Conservation (phyloP, 2,888 invertebrate genomes). For the Hypsopygia costalis region DNA sequence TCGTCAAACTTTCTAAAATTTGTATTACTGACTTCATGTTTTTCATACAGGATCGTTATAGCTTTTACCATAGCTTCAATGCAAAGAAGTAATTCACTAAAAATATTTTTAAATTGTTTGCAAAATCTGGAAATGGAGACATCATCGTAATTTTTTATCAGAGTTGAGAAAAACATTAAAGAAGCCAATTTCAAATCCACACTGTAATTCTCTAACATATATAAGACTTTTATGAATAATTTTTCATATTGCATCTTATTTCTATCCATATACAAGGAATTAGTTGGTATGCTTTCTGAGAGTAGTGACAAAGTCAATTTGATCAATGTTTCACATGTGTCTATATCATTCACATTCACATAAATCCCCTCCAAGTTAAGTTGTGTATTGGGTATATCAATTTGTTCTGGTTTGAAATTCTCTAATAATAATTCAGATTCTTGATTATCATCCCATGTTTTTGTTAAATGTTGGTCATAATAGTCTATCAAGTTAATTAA, state of each 20-base stretch:
- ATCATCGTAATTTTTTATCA: conserved; percentile 50
- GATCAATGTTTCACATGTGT: conserved; percentile 54
- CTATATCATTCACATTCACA: conserved; percentile 50
- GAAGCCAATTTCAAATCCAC: conserved; percentile 53
- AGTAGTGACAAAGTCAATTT: conserved; percentile 54
- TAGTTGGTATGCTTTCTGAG: conserved; percentile 52
- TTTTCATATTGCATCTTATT: conserved; percentile 31
- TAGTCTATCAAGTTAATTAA: conserved; percentile 61
- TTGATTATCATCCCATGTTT: conserved; percentile 6
- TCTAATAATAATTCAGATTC: conserved; percentile 40
- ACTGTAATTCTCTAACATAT: conserved; percentile 54
- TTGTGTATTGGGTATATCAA: conserved; percentile 51
- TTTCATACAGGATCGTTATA: conserved; percentile 47
- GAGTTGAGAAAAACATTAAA: conserved; percentile 51
- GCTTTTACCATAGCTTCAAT: conserved; percentile 47
- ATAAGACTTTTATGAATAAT: conserved; percentile 39
- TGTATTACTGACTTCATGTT: conserved; percentile 42
- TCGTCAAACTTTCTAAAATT: conserved; percentile 43
- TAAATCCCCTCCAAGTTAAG: conserved; percentile 62
- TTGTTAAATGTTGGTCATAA: conserved; percentile 39
- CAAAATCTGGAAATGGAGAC: conserved; percentile 40
- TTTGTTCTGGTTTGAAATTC: conserved; percentile 66
- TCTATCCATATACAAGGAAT: conserved; percentile 43
- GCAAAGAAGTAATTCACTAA: conserved; percentile 36
- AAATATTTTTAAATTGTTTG: conserved; percentile 38